Evolutionary conservation across 2,113 vertebrate species (phyloP).

Genomic region (Aegithalos caudatus): DNA sequence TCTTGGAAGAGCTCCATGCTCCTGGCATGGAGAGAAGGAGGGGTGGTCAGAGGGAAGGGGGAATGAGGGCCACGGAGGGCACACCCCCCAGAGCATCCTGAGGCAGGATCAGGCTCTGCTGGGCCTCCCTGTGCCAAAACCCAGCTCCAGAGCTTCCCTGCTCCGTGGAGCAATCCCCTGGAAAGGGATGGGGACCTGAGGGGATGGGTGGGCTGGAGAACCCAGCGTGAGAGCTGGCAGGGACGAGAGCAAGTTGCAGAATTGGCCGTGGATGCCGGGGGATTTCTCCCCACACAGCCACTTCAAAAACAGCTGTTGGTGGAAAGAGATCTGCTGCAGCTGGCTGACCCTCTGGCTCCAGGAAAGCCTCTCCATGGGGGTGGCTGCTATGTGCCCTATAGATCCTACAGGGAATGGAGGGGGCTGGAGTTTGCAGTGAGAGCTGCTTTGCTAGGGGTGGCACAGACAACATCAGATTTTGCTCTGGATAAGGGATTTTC

Average conservation of each 20-base stretch:
- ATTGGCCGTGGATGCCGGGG: background rate
- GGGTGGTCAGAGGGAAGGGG: background rate
- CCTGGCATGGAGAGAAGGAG: background rate
- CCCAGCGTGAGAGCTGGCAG: background rate
- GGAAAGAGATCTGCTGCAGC: background rate
- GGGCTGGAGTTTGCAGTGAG: background rate
- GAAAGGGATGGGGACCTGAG: background rate
- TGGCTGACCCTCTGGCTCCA: background rate
- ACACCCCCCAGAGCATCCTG: accelerated
- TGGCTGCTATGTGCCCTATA: background rate
- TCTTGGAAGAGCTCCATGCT: background rate
- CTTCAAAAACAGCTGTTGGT: constrained; percentile 16
- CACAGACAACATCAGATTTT: accelerated
- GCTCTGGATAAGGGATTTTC: background rate
- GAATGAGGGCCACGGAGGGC: background rate
- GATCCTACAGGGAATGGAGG: background rate
- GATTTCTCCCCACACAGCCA: constrained; percentile 12
- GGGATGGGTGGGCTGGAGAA: background rate
- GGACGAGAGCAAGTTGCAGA: background rate
- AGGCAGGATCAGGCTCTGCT: background rate
- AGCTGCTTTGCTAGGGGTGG: background rate
- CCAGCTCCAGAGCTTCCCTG: accelerated
- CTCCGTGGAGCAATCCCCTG: accelerated
- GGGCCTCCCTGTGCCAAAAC: background rate
- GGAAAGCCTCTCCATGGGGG: background rate